Evolutionary conservation across 37 sponge, comb jelly and placozoan species (phyloP).

Genomic region (Hexactinellida sp.): DNA sequence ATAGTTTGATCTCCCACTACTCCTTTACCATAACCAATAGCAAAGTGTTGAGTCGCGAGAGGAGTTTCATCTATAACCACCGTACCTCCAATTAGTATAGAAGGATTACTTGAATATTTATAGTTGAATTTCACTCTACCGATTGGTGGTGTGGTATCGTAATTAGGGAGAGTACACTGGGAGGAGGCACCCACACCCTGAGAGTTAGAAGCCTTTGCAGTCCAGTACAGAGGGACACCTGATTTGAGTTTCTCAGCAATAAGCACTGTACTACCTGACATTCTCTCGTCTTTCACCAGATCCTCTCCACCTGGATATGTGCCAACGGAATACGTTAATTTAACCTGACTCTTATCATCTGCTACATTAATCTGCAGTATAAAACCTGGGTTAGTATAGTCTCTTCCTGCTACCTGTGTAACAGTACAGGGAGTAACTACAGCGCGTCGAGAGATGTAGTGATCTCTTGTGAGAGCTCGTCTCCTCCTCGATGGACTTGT

Average conservation of each 20-base stretch:
- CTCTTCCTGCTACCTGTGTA: neutral
- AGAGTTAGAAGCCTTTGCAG: neutral
- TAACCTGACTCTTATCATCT: conserved; percentile 1
- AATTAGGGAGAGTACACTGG: neutral
- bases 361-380: neutral
- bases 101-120: neutral
- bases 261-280: neutral
- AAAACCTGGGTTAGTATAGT: neutral
- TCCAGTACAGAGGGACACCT: neutral
- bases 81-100: neutral
- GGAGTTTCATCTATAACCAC: neutral
- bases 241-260: neutral
- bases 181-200: neutral
- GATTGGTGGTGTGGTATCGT: neutral
- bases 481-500: neutral
- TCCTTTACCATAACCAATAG: neutral
- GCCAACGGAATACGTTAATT: neutral
- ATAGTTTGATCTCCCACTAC: neutral
- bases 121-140: neutral
- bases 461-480: neutral
- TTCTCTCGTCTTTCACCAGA: neutral
- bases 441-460: neutral
- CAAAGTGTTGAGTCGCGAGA: neutral
- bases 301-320: neutral
- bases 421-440: neutral